Evolutionary conservation across 2,888 invertebrate genomes (phyloP).

Genomic region (Horisme vitalbata): DNA sequence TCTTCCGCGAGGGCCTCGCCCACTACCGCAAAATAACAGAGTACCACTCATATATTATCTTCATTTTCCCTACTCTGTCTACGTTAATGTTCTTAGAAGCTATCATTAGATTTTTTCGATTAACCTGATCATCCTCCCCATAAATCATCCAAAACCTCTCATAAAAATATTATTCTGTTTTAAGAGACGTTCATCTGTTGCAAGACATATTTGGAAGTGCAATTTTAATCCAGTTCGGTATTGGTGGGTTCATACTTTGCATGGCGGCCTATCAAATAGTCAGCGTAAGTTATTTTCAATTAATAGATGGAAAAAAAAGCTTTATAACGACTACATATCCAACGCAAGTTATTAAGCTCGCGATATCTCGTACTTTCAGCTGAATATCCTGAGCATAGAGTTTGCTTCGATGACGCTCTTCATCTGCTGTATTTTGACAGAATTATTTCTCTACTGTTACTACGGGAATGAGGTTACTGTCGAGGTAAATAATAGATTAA

Average conservation of each 20-base stretch:
- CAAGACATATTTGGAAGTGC: slow-evolving; percentile 63
- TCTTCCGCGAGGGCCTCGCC: slow-evolving; percentile 50
- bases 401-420: slow-evolving; percentile 79
- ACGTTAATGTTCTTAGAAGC: no score
- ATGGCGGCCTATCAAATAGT: slow-evolving; percentile 73
- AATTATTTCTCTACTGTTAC: slow-evolving; percentile 82
- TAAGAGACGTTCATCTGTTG: slow-evolving; percentile 51
- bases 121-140: no score
- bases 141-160: neutral
- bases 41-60: no score
- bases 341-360: no score
- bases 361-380: no score
- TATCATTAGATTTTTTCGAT: no score
- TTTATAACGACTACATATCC: no score
- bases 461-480: slow-evolving; percentile 81
- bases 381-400: slow-evolving; percentile 62
- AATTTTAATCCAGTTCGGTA: slow-evolving; percentile 66
- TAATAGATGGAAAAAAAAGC: no score
- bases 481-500: slow-evolving; percentile 75
- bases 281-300: slow-evolving; percentile 51
- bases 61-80: no score
- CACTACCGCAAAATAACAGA: slow-evolving; percentile 57
- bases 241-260: slow-evolving; percentile 74
- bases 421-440: slow-evolving; percentile 78
- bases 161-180: neutral